Percentiles rank a stretch among this genome's conserved stretches.
Conservation (phyloP, 2,113 vertebrate species). For the Chloroceryle aenea region DNA sequence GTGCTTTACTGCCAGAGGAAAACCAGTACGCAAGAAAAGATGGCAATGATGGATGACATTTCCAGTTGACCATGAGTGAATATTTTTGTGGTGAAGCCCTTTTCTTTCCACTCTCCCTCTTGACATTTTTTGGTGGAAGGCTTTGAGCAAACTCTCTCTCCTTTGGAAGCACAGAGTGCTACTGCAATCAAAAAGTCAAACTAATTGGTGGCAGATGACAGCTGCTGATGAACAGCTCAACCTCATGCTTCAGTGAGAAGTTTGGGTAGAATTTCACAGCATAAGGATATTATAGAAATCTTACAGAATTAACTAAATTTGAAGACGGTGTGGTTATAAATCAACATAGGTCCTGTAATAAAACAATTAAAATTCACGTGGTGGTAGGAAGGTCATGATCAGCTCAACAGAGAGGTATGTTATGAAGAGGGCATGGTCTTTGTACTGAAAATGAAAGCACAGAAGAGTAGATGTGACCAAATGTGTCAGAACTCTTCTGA, state of each 20-base stretch:
- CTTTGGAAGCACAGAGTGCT: background rate
- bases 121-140: background rate
- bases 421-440: fast-evolving
- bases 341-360: background rate
- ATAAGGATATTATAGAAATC: background rate
- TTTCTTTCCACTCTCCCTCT: background rate
- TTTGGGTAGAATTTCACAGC: background rate
- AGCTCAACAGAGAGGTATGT: background rate
- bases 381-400: background rate
- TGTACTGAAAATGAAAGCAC: background rate
- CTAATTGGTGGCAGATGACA: background rate
- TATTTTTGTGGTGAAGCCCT: background rate
- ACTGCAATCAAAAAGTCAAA: background rate
- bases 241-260: background rate
- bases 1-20: background rate
- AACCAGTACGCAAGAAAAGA: background rate
- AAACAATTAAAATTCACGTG: background rate
- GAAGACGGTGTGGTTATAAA: background rate
- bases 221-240: background rate
- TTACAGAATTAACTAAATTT: background rate
- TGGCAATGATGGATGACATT: background rate
- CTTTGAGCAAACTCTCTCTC: background rate
- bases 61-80: background rate
- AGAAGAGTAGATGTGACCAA: background rate
- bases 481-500: background rate